phyloP scores from a whole-genome alignment of 2,888 invertebrate species.

The Cephus nigrinus region DNA sequence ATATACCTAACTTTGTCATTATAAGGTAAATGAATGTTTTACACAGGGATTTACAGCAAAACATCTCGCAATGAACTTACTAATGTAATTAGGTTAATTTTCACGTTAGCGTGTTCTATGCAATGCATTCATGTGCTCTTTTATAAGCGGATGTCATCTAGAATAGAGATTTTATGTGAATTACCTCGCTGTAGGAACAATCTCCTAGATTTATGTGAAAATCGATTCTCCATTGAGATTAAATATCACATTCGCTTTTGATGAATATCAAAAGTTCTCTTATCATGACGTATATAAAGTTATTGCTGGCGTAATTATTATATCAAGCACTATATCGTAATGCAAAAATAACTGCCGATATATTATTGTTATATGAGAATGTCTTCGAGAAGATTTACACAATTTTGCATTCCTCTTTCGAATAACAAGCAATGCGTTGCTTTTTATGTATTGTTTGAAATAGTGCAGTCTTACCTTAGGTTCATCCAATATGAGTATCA shows the following conservation, averaged over 20 bases:
- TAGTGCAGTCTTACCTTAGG: not conserved
- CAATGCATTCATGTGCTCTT: not conserved
- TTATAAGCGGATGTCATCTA: not conserved
- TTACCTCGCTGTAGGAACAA: not conserved
- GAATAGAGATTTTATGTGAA: not conserved
- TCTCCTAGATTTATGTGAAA: not conserved
- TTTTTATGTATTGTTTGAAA: not conserved
- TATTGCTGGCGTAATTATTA: too few species aligned
- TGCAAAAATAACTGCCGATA: not conserved
- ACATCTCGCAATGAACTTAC: slow-evolving; percentile 1
- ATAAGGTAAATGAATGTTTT: slow-evolving; percentile 4
- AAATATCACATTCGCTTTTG: not conserved
- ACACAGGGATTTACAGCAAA: slow-evolving; percentile 12
- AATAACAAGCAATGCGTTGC: not conserved
- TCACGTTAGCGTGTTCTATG: not conserved
- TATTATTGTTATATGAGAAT: not conserved
- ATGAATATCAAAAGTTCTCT: not conserved
- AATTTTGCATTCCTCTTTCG: not conserved
- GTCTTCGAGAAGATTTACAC: not conserved
- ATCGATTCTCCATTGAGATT: not conserved
- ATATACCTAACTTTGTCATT: slow-evolving; percentile 14
- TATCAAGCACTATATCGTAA: too few species aligned
- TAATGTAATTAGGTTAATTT: not conserved
- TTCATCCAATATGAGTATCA: not conserved
- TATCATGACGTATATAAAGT: not conserved